Evolutionary conservation across 2,113 vertebrate genomes (phyloP).

Genomic region (Spilogale gracilis): DNA sequence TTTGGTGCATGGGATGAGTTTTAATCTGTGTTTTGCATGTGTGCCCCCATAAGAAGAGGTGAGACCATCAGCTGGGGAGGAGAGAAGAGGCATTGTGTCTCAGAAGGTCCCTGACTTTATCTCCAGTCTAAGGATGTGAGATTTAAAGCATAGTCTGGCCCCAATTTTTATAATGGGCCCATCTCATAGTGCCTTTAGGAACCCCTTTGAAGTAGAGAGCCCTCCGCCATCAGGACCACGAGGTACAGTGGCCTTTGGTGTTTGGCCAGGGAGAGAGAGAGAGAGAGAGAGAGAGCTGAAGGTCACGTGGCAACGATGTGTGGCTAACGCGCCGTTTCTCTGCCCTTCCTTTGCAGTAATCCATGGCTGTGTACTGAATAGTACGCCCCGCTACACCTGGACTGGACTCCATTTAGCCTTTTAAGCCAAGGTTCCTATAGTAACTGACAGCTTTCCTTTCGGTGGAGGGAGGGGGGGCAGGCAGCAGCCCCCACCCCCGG

Average conservation of each 20-base stretch:
- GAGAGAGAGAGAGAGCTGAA: conserved; percentile 40
- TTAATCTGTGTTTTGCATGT: conserved; percentile 8
- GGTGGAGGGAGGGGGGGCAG: conserved; percentile 82
- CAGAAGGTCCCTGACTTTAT: not conserved
- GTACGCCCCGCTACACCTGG: conserved; percentile 91
- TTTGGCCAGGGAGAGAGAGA: not conserved
- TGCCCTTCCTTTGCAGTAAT: conserved; percentile 98
- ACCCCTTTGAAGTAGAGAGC: conserved; percentile 29
- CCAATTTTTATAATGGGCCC: not conserved
- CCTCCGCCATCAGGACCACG: not conserved
- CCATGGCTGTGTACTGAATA: conserved; percentile 99
- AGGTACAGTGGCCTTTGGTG: conserved; percentile 29
- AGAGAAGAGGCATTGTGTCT: not conserved
- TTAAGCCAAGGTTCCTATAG: conserved; percentile 88
- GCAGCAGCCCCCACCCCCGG: conserved; percentile 82
- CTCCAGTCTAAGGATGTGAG: conserved; percentile 27
- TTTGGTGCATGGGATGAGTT: not conserved
- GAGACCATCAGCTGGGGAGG: not conserved
- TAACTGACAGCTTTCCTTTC: conserved; percentile 86
- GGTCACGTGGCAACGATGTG: conserved; percentile 79
- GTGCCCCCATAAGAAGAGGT: not conserved
- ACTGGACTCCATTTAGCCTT: conserved; percentile 92
- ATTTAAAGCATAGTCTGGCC: not conserved
- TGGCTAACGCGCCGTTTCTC: conserved; percentile 88
- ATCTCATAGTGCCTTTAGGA: conserved; percentile 34